Percentiles rank a stretch among this genome's conserved stretches.
These are phyloP conservation scores for Tylochromis polylepis DNA, from an alignment of 2,113 vertebrate species.

Conservation along the genomic window DNA sequence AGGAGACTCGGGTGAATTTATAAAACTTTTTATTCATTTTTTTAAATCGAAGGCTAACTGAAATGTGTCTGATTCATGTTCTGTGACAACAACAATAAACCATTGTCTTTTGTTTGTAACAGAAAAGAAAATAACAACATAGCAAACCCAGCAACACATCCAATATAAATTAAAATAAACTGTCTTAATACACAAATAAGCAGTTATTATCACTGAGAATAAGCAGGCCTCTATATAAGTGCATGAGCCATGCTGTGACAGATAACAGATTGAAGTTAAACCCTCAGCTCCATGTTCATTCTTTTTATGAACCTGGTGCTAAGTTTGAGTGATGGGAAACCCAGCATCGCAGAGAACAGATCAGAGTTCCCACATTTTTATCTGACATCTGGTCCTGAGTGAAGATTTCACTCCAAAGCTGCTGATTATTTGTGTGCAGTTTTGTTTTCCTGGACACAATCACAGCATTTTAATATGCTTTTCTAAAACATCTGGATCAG, in stretches of 20 bases:
- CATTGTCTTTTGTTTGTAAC: slow-evolving; percentile 47
- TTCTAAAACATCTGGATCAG: background rate
- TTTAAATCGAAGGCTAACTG: slow-evolving; percentile 63
- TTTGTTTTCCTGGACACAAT: background rate
- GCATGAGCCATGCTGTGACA: slow-evolving; percentile 51
- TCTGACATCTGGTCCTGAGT: background rate
- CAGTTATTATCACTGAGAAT: slow-evolving; percentile 53
- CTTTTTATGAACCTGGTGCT: background rate
- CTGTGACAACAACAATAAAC: slow-evolving; percentile 46
- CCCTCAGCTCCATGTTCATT: background rate
- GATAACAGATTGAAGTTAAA: slow-evolving; percentile 3
- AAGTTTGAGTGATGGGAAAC: background rate
- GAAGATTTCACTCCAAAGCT: background rate
- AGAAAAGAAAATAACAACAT: slow-evolving; percentile 36
- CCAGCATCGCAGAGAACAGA: background rate
- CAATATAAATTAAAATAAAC: slow-evolving; percentile 64
- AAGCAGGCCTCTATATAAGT: slow-evolving; percentile 58
- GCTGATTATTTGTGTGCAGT: background rate
- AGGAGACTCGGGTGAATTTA: slow-evolving; percentile 18
- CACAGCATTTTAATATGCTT: background rate
- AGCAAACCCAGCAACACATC: slow-evolving; percentile 55
- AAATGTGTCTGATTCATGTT: slow-evolving; percentile 68
- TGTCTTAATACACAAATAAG: slow-evolving; percentile 59
- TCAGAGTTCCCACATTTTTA: background rate
- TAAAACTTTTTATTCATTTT: slow-evolving; percentile 64